phyloP scores from a whole-genome alignment of 2,888 invertebrate species.

The Trissoscelio sp. region DNA sequence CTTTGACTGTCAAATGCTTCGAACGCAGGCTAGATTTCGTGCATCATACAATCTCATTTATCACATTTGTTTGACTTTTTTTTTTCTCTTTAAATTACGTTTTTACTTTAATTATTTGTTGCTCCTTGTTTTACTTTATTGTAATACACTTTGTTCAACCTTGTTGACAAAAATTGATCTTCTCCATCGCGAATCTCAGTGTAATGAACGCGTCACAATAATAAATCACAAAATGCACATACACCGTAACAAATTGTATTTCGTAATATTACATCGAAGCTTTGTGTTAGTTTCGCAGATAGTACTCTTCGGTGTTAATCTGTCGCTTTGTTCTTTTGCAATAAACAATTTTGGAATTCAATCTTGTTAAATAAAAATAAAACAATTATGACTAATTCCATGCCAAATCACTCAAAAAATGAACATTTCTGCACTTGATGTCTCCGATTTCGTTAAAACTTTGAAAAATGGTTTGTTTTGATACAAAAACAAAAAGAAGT shows the following conservation, averaged over 20 bases:
- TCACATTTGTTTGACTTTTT: constrained; percentile 34
- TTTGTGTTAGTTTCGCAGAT: constrained; percentile 35
- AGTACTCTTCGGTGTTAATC: constrained; percentile 33
- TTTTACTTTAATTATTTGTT: constrained; percentile 35
- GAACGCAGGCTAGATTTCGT: constrained; percentile 28
- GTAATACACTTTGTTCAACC: constrained; percentile 39
- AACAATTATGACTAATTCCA: too few species aligned
- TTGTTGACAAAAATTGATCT: constrained; percentile 22
- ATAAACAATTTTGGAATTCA: not conserved
- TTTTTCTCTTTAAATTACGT: too few species aligned
- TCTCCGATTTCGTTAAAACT: too few species aligned
- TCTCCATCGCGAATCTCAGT: constrained; percentile 21
- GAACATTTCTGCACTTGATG: too few species aligned
- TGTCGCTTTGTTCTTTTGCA: not conserved
- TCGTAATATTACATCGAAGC: constrained; percentile 19
- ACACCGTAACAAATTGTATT: constrained; percentile 23
- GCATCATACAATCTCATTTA: constrained; percentile 57
- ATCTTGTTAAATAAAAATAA: not conserved
- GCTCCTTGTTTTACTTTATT: constrained; percentile 22
- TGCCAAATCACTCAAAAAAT: too few species aligned
- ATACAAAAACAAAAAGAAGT: too few species aligned
- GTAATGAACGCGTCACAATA: constrained; percentile 20
- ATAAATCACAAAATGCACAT: constrained; percentile 20
- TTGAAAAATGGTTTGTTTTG: too few species aligned
- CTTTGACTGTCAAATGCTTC: constrained; percentile 36